Evolutionary conservation across 2,797 vertebrate species (phyloP).

Genomic region (Chaenodraco wilsoni): DNA sequence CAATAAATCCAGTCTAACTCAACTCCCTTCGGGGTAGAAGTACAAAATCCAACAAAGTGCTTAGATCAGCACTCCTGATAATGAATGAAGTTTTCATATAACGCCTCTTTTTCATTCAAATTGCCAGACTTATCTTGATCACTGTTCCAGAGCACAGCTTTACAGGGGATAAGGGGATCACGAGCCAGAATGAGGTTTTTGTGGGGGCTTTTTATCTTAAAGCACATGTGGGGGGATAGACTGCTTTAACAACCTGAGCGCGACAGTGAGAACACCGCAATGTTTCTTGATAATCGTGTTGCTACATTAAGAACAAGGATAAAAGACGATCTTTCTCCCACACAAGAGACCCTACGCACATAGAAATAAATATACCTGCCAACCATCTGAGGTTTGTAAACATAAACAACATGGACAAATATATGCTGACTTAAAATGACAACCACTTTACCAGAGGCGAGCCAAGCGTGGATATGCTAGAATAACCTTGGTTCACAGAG

Average conservation of each 20-base stretch:
- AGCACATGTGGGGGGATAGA: constrained; percentile 39
- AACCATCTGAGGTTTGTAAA: constrained; percentile 45
- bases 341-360: constrained; percentile 42
- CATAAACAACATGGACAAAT: constrained; percentile 53
- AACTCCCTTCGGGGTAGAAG: constrained; percentile 2
- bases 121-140: constrained; percentile 68
- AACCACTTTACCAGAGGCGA: constrained; percentile 26
- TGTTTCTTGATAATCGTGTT: constrained; percentile 47
- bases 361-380: constrained; percentile 28
- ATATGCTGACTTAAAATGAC: constrained; percentile 37
- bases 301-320: constrained; percentile 53
- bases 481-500: constrained; percentile 15
- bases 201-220: constrained; percentile 55
- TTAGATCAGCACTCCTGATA: constrained; percentile 14
- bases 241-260: constrained; percentile 30
- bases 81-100: constrained; percentile 19
- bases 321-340: constrained; percentile 44
- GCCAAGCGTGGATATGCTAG: constrained; percentile 11
- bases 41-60: constrained; percentile 22
- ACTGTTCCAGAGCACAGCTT: constrained; percentile 58
- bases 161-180: constrained; percentile 50
- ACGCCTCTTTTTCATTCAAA: constrained; percentile 28
- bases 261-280: constrained; percentile 13
- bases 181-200: constrained; percentile 35
- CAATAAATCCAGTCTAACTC: constrained; percentile 22